Percentiles rank a stretch among this genome's conserved stretches.
Conservation (phyloP, 2,888 invertebrate genomes). For the Tenthredo mesomela region DNA sequence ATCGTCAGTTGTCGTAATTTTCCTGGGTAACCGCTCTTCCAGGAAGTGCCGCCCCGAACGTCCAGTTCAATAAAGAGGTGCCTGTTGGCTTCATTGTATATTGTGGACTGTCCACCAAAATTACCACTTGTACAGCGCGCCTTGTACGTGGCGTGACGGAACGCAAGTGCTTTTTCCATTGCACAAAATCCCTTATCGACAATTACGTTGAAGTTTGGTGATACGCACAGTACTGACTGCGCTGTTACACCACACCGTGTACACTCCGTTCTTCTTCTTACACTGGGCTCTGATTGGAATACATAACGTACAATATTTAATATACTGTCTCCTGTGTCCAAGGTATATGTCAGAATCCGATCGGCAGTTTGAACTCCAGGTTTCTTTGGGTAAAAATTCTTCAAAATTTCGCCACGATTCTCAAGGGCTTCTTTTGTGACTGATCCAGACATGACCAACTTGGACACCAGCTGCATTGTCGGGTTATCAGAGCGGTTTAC, state of each 20-base stretch:
- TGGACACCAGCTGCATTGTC: not conserved
- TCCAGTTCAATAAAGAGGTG: conserved; percentile 6
- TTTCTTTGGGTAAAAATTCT: not conserved
- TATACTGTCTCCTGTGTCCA: not conserved
- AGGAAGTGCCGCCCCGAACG: not conserved
- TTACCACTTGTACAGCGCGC: not conserved
- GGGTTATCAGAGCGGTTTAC: not conserved
- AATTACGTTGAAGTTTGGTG: not conserved
- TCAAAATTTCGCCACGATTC: not conserved
- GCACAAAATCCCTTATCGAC: not conserved
- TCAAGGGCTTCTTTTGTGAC: not conserved
- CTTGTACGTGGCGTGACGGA: not conserved
- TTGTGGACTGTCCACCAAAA: not conserved
- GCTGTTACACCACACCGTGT: not conserved
- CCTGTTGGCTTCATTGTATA: not conserved
- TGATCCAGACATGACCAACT: not conserved
- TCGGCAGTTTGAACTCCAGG: not conserved
- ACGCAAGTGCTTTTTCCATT: not conserved
- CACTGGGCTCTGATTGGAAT: not conserved
- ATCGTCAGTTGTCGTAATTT: not conserved
- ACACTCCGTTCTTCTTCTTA: not conserved
- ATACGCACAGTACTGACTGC: not conserved
- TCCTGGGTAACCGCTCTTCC: not conserved
- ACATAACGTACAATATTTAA: not conserved
- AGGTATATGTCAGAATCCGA: not conserved